A percentile compares a stretch with the other conserved stretches of the same genome.
Conservation (phyloP, 2,888 invertebrate species). For the Flexamia atlantica region DNA sequence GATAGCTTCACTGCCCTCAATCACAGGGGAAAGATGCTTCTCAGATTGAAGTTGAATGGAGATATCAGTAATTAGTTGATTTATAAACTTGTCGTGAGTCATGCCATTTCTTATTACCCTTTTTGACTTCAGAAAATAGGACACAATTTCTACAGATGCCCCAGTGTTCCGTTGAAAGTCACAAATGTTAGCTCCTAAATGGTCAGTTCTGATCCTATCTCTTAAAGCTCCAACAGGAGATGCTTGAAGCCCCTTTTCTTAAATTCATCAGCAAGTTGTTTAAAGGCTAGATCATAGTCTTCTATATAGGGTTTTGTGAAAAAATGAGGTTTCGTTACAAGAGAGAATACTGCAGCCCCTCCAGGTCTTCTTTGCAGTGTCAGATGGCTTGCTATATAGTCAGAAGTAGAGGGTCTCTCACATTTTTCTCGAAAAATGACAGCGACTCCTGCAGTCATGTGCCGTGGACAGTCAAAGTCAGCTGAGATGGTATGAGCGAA, state of each 20-base stretch:
- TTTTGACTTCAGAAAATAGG: background rate
- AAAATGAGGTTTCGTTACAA: constrained; percentile 7
- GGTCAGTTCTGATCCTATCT: background rate
- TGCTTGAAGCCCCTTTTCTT: constrained; percentile 33
- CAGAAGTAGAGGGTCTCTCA: background rate
- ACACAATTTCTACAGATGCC: constrained; percentile 17
- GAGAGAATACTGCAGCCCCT: background rate
- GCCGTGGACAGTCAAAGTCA: background rate
- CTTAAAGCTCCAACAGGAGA: constrained; percentile 2
- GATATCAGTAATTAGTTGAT: constrained; percentile 9
- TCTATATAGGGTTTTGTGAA: background rate
- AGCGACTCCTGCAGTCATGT: constrained; percentile 20
- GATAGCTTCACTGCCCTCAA: too few species aligned
- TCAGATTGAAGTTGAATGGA: background rate
- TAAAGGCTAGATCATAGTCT: constrained; percentile 5
- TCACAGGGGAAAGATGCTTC: too few species aligned
- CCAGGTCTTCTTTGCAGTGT: constrained; percentile 12
- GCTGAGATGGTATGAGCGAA: background rate
- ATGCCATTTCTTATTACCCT: background rate
- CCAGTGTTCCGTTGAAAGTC: background rate
- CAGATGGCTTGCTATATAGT: background rate
- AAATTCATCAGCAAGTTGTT: background rate
- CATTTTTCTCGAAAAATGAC: background rate
- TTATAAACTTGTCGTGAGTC: background rate
- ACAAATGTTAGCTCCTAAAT: background rate